Evolutionary conservation across 2,797 vertebrate species (phyloP).

Genomic region (Zalophus californianus): DNA sequence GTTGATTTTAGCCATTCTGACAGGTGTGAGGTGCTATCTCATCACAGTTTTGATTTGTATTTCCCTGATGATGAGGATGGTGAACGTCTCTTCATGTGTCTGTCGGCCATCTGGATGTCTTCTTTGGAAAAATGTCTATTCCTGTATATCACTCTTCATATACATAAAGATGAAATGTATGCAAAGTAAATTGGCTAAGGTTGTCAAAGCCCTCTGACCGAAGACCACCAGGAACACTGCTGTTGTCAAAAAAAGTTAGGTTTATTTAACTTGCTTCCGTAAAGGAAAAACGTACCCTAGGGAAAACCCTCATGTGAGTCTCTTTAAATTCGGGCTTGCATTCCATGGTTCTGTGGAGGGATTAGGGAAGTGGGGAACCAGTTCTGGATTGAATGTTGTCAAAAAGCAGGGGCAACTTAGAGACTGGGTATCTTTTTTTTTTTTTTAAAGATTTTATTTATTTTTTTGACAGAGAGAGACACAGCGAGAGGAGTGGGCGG

Average conservation of each 20-base stretch:
- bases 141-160: neutral
- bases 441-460: too few species aligned
- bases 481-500: too few species aligned
- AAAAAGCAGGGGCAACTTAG: neutral
- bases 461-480: too few species aligned
- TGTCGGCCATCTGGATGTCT: neutral
- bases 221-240: neutral
- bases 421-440: neutral
- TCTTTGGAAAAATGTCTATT: neutral
- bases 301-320: neutral
- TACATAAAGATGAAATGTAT: conserved; percentile 5
- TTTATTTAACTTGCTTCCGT: neutral
- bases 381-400: neutral
- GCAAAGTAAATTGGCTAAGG: neutral
- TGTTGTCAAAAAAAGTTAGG: neutral
- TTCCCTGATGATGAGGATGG: neutral
- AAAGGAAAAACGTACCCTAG: neutral
- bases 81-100: neutral
- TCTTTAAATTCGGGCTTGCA: neutral
- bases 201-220: neutral
- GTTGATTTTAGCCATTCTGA: neutral
- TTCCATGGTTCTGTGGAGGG: neutral
- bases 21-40: neutral
- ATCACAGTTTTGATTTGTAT: neutral
- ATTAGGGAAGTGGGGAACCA: neutral